Base-by-base conservation (phyloP, 2,113 vertebrate genomes). In the Chitala chitala region DNA sequence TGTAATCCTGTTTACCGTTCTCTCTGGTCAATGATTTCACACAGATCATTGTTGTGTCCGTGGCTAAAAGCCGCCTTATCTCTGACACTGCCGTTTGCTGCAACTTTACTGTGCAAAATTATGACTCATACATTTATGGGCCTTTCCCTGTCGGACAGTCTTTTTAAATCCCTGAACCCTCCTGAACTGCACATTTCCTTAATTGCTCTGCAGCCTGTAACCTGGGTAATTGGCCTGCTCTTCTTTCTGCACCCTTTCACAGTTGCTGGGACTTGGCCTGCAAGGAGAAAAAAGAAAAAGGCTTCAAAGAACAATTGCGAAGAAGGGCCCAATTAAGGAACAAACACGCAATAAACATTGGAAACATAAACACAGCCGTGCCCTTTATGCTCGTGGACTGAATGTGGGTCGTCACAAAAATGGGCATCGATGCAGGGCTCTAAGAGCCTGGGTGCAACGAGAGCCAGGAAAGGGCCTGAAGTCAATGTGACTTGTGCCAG, bases 131-230 rank as follows among this genome's bases (percentile, higher is more conserved):
- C 78, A 81, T 86, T 87, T 86, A 85, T 69, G 76, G 84, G 82
- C 78, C 82, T 87, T 77, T 85, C 74, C 72, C 72, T 78, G 56
- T 76, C 74, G 77, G 77, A 81, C 36, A 26, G 61, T 76, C 77
- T 80, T 81, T 75, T 82, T 84, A 76, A 85, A 85, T 83, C 84
- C 20, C 71, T 86, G 83, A 85, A 82, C 83, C 76, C 46, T 63
- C 68, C 79, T 85, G 81, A 88, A 86, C 83, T 82, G 78, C 84
- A 84, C 84, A 86, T 88, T 87, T 84, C 78, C 81, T 87, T 88
- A 85, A 87, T 85, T 88, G 85, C 77, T 38, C 40, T 55, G 50
- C 64, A 77, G 77, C 82, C 84, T 85, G 77, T 88, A 82, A 87
- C 81, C 75, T 77, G 56, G 80, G 76, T 87, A 86, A 89, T 86